Evolutionary conservation across 2,888 invertebrate species (phyloP), one percentile per base, ranked within the genome.

Genomic region (Iphiclides podalirius): DNA sequence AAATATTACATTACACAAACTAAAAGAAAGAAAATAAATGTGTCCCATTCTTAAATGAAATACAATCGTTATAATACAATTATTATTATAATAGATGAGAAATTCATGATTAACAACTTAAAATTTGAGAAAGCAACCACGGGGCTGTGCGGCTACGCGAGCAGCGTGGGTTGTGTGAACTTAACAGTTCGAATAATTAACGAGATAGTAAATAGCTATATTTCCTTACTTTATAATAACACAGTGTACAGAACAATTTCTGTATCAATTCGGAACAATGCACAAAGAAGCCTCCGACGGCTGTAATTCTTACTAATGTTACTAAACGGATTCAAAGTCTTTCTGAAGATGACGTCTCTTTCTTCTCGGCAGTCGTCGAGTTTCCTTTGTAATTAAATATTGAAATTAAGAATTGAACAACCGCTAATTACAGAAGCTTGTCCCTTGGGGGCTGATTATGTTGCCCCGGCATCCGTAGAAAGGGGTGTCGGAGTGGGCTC

Each of bases 401-500:
- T 89, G 88, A 89, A 89, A 89, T 89, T 89, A 89, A 89, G 89
- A 89, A 89, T 89, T 89, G 88, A 89, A 87, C 89, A 89, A 87
- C 84, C 88, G 84, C 87, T 89, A 89, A 89, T 89, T 89, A 89
- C 83, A 77, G 75, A 85, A 82, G 87, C 79, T 81, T 86, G 89
- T 89, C 89, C 88, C 89, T 85, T 61, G 84, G 66, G 89, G 89
- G 82, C 80, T 84, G 82, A 83, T 86, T 84, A 79, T 72, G 76
- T 77, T 75, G 75, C 79, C 80, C 81, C 72, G 74, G 69, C 80
- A 81, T 75, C 79, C 68, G 67, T 72, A 74, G 77, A 79, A 83
- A 83, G 86, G 86, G 87, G 76, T 79, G 75, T 61, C 61, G 73
- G 75, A 59, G 58, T 48, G 43, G 65, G 71, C 72, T 78, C 74